These are phyloP conservation scores for Hippopotamyrus pictus DNA, from an alignment of 2,797 vertebrate species.

Conservation along the genomic window DNA sequence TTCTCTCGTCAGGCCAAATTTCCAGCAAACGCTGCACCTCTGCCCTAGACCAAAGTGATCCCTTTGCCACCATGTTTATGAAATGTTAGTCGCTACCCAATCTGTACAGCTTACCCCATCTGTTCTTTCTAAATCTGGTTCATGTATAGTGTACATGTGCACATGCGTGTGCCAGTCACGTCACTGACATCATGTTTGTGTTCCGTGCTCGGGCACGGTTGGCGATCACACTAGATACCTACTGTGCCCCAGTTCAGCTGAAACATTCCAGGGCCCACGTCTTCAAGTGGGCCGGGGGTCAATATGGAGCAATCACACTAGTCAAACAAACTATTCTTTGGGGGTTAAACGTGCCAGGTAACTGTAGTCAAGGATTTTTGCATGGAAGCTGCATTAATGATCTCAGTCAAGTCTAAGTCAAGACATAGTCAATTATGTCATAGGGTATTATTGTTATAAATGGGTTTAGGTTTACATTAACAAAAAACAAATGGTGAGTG, in stretches of 20 bases:
- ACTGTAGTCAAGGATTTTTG: not conserved
- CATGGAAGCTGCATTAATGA: not conserved
- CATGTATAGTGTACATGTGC: not conserved
- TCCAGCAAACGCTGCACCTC: not conserved
- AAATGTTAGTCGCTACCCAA: not conserved
- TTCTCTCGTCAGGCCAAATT: not conserved
- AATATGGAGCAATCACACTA: not conserved
- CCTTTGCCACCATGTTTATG: not conserved
- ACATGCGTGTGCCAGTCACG: not conserved
- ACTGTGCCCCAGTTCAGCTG: not conserved
- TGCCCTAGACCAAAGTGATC: not conserved
- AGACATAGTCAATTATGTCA: not conserved
- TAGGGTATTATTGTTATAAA: not conserved
- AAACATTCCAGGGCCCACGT: not conserved
- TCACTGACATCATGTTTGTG: not conserved
- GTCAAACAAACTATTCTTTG: not conserved
- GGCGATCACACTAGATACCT: not conserved
- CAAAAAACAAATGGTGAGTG: not conserved
- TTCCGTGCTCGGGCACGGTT: not conserved
- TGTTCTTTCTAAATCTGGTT: not conserved
- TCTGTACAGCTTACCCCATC: not conserved
- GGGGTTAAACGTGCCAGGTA: not conserved
- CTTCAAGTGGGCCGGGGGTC: not conserved
- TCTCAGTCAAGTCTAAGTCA: not conserved
- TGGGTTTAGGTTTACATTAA: not conserved